A percentile compares a stretch with the other conserved stretches of the same genome.
These are phyloP conservation scores for Columba janthina DNA, from an alignment of 2,113 vertebrate genomes.

Conservation along the genomic window DNA sequence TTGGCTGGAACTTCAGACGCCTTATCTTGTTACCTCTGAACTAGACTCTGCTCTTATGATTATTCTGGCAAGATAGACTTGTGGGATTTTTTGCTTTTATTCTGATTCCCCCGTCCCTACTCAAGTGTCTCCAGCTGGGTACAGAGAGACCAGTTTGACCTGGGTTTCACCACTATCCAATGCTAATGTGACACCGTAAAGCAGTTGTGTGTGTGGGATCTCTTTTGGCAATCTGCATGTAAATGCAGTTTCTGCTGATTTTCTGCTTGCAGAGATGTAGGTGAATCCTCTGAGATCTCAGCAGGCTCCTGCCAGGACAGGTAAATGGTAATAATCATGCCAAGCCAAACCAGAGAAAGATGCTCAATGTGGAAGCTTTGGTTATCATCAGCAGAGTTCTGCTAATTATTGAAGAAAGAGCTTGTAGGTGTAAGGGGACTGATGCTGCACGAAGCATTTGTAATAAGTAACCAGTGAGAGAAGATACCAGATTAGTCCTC, in stretches of 20 bases:
- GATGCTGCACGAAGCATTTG: neutral
- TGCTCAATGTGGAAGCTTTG: neutral
- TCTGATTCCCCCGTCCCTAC: neutral
- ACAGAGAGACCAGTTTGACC: neutral
- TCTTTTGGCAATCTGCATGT: neutral
- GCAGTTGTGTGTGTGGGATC: neutral
- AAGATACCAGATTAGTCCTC: neutral
- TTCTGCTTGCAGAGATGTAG: neutral
- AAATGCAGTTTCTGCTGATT: neutral
- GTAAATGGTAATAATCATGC: neutral
- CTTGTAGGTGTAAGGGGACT: neutral
- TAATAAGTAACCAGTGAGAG: neutral
- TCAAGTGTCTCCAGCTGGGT: neutral
- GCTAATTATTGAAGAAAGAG: neutral
- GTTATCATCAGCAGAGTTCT: neutral
- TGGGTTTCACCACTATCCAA: neutral
- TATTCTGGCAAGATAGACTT: neutral
- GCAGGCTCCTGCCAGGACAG: neutral
- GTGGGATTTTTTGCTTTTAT: neutral
- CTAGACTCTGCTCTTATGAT: neutral
- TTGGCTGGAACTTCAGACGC: neutral
- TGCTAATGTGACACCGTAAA: neutral
- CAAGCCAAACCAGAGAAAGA: neutral
- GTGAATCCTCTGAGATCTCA: neutral
- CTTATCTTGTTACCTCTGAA: conserved; percentile 3